Base-by-base conservation (phyloP, 64 coral and sea anemone species). In the Stylophora pistillata region DNA sequence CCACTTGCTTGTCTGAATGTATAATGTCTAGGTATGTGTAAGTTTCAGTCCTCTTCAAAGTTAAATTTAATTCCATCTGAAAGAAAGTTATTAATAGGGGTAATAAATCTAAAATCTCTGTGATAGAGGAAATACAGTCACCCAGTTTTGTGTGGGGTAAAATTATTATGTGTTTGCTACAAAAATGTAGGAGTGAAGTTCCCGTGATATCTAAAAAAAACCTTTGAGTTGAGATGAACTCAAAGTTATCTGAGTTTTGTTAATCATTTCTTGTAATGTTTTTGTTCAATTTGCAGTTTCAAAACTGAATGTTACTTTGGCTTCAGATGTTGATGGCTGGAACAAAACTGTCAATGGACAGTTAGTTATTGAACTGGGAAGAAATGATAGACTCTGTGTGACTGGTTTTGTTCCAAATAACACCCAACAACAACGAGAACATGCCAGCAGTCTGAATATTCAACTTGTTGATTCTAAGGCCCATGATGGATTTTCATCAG, bases 341-440 rank as follows among this genome's bases (percentile, higher is more conserved):
- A 70, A 84, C 12, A 70, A 69, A 26, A 30, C 1, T 68, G 80
- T 84, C 10, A 84, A 84, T 69, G 34, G 27, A 21, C 80, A 84
- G 58, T 53, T 84, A n/a, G 58, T 70, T 2, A 18, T 70, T 84
- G 61, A 70, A 84, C 12, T 84, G 21, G 62, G 33, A 20, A 84
- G 65, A 34, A 25, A 84, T 54, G 21, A 18, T 13, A 25, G 37
- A 26, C 62, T 84, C 31, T 69, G 53, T 16, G 61, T 84, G 14
- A 84, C 21, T 66, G 80, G 80, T 69, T 84, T 84, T 84, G 60
- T 84, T 0, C 80, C 80, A 13, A 30, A 41, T 9, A 64, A 69
- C 33, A 84, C 60, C 13, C 17, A 68, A 37, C 23, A 69, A 53
- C 80, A 84, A n/a, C 52, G 33, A 47, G 31, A 68, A 26, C 15